Percentiles rank a stretch among this genome's conserved stretches.
phyloP scores from a whole-genome alignment of 2,888 invertebrate genomes.

The Mactromeris polynyma region DNA sequence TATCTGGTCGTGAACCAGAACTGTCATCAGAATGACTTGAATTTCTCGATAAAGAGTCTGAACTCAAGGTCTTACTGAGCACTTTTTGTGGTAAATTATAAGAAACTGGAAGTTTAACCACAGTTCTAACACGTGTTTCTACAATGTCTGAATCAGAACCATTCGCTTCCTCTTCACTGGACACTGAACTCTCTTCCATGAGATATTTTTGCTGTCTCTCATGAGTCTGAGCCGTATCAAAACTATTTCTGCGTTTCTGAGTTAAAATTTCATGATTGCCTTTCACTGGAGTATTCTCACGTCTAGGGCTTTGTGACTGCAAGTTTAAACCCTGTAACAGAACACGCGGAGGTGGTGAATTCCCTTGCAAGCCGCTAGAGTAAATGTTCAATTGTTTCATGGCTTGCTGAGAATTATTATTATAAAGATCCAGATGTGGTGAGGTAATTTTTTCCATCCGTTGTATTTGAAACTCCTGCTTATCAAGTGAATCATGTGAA shows the following conservation, averaged over 20 bases:
- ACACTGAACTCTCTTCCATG: conserved; percentile 66
- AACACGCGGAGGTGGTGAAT: conserved; percentile 81
- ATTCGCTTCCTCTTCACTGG: conserved; percentile 59
- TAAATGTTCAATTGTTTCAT: conserved; percentile 74
- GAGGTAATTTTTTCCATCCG: conserved; percentile 17
- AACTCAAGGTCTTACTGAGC: conserved; percentile 47
- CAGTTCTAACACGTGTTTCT: conserved; percentile 47
- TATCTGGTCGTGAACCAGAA: conserved; percentile 77
- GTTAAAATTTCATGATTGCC: conserved; percentile 76
- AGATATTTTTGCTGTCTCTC: conserved; percentile 50
- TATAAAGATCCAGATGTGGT: conserved; percentile 67
- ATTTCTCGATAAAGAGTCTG: conserved; percentile 52
- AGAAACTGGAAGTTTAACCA: conserved; percentile 56
- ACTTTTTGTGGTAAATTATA: conserved; percentile 53
- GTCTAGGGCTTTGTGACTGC: conserved; percentile 52
- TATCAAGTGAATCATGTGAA: conserved; percentile 62
- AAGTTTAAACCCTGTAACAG: conserved; percentile 73
- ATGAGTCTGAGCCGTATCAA: conserved; percentile 51
- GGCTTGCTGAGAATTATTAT: conserved; percentile 64
- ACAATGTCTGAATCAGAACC: conserved; percentile 56
- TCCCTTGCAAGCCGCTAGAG: conserved; percentile 68
- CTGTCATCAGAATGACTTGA: conserved; percentile 50
- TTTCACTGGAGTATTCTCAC: conserved; percentile 70
- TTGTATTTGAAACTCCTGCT: conserved; percentile 30
- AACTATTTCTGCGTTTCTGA: conserved; percentile 66